Percentiles rank a stretch among this genome's conserved stretches.
These are phyloP conservation scores for Aphodius granarius DNA, from an alignment of 2,888 invertebrate genomes.

Conservation along the genomic window DNA sequence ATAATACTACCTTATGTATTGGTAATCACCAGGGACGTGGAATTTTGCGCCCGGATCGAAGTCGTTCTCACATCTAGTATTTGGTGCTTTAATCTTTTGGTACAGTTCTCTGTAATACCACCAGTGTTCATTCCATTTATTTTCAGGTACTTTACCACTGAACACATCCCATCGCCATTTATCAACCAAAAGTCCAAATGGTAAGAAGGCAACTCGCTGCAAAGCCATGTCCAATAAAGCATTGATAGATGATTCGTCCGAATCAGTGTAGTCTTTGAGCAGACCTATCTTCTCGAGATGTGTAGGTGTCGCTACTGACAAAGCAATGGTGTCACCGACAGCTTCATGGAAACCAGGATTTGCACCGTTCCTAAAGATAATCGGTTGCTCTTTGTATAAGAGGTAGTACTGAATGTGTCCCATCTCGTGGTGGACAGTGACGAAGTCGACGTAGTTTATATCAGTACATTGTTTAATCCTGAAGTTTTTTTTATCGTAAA, in stretches of 20 bases:
- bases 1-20: conserved; percentile 53
- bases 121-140: conserved; percentile 54
- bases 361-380: conserved; percentile 57
- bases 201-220: conserved; percentile 58
- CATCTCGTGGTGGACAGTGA: conserved; percentile 74
- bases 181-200: conserved; percentile 60
- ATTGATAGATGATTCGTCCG: conserved; percentile 52
- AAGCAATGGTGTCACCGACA: conserved; percentile 63
- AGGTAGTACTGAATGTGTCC: conserved; percentile 68
- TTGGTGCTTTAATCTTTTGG: conserved; percentile 53
- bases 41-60: conserved; percentile 56
- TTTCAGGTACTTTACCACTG: conserved; percentile 48
- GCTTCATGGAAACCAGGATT: conserved; percentile 67
- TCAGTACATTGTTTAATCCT: conserved; percentile 65
- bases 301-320: conserved; percentile 59
- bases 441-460: conserved; percentile 60
- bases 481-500: conserved; percentile 66
- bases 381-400: conserved; percentile 60
- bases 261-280: conserved; percentile 44
- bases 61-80: conserved; percentile 47
- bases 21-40: conserved; percentile 53
- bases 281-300: conserved; percentile 55
- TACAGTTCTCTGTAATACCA: conserved; percentile 50
- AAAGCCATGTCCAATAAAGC: conserved; percentile 55
- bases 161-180: conserved; percentile 61